These are phyloP conservation scores for Drosophila tsacasi DNA, from an alignment of 1,140 invertebrate genomes.

Conservation along the genomic window DNA sequence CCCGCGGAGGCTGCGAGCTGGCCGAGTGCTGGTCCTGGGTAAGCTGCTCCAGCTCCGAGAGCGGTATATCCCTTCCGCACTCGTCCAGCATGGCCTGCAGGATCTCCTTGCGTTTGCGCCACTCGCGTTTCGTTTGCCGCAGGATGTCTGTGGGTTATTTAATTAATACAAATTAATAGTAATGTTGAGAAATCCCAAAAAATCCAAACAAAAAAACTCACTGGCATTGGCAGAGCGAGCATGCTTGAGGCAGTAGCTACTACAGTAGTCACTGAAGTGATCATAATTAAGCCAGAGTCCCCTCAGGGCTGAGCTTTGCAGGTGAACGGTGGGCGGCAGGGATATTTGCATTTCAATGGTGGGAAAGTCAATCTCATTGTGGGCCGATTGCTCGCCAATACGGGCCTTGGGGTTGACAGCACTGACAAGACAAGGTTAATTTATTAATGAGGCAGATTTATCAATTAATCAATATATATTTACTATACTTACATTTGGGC, in stretches of 20 bases:
- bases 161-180: too few relatives aligned
- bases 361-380: slow-evolving; percentile 87
- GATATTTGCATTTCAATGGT: slow-evolving; percentile 87
- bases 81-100: slow-evolving; percentile 78
- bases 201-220: too few relatives aligned
- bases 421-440: slow-evolving; percentile 11
- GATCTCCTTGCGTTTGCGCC: slow-evolving; percentile 84
- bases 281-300: slow-evolving; percentile 88
- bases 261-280: slow-evolving; percentile 86
- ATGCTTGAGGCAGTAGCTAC: slow-evolving; percentile 82
- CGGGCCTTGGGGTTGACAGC: slow-evolving; percentile 74
- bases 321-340: slow-evolving; percentile 86
- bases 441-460: too few relatives aligned
- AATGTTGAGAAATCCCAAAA: too few relatives aligned
- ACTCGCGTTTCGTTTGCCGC: slow-evolving; percentile 79
- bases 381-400: slow-evolving; percentile 71
- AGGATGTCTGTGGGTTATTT: slow-evolving; percentile 80
- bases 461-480: too few relatives aligned
- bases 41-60: slow-evolving; percentile 66
- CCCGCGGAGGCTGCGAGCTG: slow-evolving; percentile 54
- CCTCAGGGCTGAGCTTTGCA: slow-evolving; percentile 87
- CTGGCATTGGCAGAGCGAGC: slow-evolving; percentile 74
- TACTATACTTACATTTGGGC: slow-evolving; percentile 69
- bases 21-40: slow-evolving; percentile 70
- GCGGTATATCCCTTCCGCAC: slow-evolving; percentile 59